These are phyloP conservation scores for Sternotherus odoratus DNA, from an alignment of 2,797 vertebrate species.

Conservation along the genomic window DNA sequence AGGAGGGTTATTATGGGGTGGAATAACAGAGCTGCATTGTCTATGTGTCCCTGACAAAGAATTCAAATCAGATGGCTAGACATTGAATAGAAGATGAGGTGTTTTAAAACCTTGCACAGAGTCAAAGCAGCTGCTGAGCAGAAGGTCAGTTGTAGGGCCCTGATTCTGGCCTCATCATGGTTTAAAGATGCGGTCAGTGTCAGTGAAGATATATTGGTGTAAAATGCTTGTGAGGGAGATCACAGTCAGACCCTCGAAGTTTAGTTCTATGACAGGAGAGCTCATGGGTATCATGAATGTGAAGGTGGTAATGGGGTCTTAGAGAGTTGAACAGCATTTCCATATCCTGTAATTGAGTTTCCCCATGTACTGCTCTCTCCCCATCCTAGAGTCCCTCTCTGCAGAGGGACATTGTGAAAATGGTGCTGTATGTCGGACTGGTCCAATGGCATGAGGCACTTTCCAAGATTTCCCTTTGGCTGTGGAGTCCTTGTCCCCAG, in stretches of 20 bases:
- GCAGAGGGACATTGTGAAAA: background rate
- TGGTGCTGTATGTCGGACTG: background rate
- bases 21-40: background rate
- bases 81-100: background rate
- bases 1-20: background rate
- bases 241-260: background rate
- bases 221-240: background rate
- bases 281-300: background rate
- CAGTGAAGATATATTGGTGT: background rate
- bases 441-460: background rate
- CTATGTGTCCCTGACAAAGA: background rate
- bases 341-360: background rate
- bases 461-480: background rate
- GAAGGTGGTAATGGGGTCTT: background rate
- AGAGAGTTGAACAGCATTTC: background rate
- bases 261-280: background rate
- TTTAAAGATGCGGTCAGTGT: background rate
- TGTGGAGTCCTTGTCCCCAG: background rate
- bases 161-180: background rate
- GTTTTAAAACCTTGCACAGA: background rate
- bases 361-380: background rate
- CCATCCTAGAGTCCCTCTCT: background rate
- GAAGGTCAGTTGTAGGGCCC: background rate
- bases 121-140: background rate
- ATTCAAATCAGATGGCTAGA: background rate